These are phyloP conservation scores for Tympanuchus pallidicinctus DNA, from an alignment of 2,113 vertebrate genomes.

Conservation along the genomic window DNA sequence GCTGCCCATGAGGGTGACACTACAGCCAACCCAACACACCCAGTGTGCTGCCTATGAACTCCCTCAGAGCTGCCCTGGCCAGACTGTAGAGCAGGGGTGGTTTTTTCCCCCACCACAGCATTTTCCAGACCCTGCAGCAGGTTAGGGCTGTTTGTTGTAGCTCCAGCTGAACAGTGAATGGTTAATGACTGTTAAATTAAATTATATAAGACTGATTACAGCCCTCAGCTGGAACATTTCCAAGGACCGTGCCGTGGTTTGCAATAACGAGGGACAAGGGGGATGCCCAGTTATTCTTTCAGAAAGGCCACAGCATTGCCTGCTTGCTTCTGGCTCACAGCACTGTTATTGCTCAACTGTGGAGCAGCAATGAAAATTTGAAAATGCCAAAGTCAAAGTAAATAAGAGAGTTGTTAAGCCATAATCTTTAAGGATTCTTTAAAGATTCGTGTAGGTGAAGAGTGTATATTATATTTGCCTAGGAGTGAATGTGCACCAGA, in stretches of 20 bases:
- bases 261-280: not conserved
- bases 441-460: constrained; percentile 23
- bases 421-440: constrained; percentile 62
- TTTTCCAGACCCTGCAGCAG: not conserved
- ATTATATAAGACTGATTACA: constrained; percentile 17
- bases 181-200: constrained; percentile 48
- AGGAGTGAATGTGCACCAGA: constrained; percentile 33
- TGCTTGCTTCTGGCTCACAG: constrained; percentile 21
- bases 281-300: constrained; percentile 17
- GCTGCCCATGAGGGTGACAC: not conserved
- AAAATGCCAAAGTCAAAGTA: constrained; percentile 54
- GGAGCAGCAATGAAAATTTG: not conserved
- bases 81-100: not conserved
- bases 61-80: not conserved
- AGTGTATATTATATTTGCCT: constrained; percentile 59
- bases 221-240: constrained; percentile 27
- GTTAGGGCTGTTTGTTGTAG: not conserved
- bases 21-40: not conserved
- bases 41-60: not conserved
- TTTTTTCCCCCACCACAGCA: not conserved
- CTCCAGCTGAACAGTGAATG: not conserved
- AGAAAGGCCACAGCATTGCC: not conserved
- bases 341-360: not conserved
- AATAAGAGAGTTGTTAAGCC: constrained; percentile 51
- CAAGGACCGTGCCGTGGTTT: not conserved